Conservation (phyloP, 2,888 invertebrate genomes). For the Amblyjoppa fuscipennis region DNA sequence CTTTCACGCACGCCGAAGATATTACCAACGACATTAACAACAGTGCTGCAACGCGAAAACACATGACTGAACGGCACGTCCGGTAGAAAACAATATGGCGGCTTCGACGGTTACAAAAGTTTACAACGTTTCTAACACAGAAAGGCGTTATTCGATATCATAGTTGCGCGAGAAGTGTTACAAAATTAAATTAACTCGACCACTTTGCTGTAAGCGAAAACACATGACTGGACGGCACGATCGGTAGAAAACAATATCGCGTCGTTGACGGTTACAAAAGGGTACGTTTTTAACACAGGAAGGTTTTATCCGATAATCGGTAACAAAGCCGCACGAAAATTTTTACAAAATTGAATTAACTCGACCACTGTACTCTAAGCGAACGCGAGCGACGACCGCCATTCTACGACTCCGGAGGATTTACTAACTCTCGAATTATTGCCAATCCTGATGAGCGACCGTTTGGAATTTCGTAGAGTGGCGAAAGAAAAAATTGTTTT, state of each 20-base stretch:
- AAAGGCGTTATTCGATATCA: no score
- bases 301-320: no score
- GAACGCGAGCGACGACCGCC: neutral
- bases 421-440: neutral
- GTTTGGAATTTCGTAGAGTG: neutral
- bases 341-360: neutral
- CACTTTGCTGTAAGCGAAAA: no score
- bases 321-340: neutral
- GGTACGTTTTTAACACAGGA: neutral
- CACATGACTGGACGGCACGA: no score
- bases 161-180: no score
- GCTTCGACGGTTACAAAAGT: no score
- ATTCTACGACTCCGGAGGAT: neutral
- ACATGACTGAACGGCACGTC: neutral
- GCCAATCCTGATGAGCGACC: neutral
- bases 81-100: neutral
- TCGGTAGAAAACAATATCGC: neutral
- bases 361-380: neutral
- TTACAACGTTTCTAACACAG: no score
- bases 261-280: neutral
- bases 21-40: neutral
- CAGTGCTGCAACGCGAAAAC: neutral
- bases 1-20: conserved; percentile 11
- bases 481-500: neutral
- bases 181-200: no score